Conservation (phyloP, 2,113 vertebrate genomes). For the Saguinus midas region DNA sequence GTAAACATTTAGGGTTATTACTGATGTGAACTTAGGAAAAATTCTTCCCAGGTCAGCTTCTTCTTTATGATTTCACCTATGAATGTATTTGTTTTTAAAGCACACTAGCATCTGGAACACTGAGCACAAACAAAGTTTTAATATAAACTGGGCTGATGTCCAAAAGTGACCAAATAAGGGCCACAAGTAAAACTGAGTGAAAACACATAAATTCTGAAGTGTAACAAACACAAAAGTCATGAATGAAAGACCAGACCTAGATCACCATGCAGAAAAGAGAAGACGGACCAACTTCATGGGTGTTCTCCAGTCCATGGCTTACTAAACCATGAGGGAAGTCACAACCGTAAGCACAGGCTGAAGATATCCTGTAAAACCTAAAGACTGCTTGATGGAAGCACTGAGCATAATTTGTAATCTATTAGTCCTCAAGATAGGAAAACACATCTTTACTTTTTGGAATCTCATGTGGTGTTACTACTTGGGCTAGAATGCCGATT, state of each 20-base stretch:
- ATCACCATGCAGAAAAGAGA: background rate
- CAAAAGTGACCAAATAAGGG: conserved; percentile 23
- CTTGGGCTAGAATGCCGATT: background rate
- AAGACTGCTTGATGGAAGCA: background rate
- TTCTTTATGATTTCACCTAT: conserved; percentile 50
- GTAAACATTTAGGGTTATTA: conserved; percentile 35
- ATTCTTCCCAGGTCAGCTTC: conserved; percentile 40
- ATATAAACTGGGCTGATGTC: conserved; percentile 13
- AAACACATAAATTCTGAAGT: conserved; percentile 26
- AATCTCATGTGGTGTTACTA: conserved; percentile 5
- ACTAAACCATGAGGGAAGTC: background rate
- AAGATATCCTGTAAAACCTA: background rate
- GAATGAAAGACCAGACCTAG: background rate
- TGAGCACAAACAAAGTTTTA: conserved; percentile 58
- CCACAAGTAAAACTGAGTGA: conserved; percentile 20
- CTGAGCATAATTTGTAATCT: background rate
- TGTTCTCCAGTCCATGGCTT: background rate
- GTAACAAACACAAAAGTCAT: background rate
- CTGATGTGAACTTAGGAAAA: conserved; percentile 48
- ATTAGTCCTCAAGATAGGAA: background rate
- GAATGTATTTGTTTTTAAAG: conserved; percentile 57
- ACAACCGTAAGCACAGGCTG: background rate
- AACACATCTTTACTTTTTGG: background rate
- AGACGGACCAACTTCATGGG: background rate
- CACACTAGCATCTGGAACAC: conserved; percentile 28